phyloP scores from a whole-genome alignment of 2,797 vertebrate species.

The Myripristis jacobus region DNA sequence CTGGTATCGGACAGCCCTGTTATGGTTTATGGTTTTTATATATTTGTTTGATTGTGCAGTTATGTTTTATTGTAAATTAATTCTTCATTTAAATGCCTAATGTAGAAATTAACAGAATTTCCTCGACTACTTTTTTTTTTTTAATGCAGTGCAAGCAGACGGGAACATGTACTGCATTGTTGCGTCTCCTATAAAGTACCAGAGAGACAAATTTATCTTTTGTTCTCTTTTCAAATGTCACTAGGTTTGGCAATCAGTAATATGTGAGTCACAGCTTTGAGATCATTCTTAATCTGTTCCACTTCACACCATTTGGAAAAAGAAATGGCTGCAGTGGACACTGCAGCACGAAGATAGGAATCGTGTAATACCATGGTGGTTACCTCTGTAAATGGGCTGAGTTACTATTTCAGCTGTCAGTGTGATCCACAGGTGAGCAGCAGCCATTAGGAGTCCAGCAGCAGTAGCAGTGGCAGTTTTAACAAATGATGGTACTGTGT shows the following conservation, averaged over 20 bases:
- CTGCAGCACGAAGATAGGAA: conserved; percentile 43
- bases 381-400: conserved; percentile 52
- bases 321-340: conserved; percentile 41
- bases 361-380: conserved; percentile 37
- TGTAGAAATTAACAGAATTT: too few relatives aligned
- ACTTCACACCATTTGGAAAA: conserved; percentile 47
- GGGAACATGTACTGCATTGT: too few relatives aligned
- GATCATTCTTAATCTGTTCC: conserved; percentile 54
- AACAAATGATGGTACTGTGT: conserved; percentile 53
- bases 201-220: background rate
- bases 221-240: conserved; percentile 9
- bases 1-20: too few relatives aligned
- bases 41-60: too few relatives aligned
- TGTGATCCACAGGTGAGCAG: conserved; percentile 67
- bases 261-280: conserved; percentile 40
- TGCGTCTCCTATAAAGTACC: too few relatives aligned
- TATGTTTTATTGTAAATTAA: too few relatives aligned
- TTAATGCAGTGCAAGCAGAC: too few relatives aligned
- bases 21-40: too few relatives aligned
- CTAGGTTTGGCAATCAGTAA: conserved; percentile 51
- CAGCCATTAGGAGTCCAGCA: conserved; percentile 55
- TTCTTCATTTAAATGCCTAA: too few relatives aligned
- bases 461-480: conserved; percentile 44
- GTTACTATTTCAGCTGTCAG: conserved; percentile 47
- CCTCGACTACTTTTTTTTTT: too few relatives aligned